Evolutionary conservation across 1,140 invertebrate species (phyloP), one percentile per base, ranked within the genome.

Genomic region (Harpegnathos saltator): DNA sequence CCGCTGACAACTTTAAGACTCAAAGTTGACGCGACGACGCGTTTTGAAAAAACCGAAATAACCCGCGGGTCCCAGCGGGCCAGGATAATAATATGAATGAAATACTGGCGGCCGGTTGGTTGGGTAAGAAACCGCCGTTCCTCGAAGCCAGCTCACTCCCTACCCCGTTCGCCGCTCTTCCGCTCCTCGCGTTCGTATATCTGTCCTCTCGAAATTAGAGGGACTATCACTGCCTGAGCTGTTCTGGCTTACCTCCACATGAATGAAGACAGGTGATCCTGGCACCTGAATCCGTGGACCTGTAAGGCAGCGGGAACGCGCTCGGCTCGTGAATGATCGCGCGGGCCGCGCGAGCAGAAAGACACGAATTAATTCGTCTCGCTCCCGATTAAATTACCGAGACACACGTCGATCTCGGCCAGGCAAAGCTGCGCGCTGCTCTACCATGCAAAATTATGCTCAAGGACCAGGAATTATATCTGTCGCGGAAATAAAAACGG

Each of bases 81-180:
- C 58, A 82, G 78, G 84, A 84, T 84, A 84, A 89, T 88, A 88
- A 89, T 86, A 84, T 89, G 88, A 89, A 89, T 89, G 88, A 88
- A 88, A 86, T 89, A 86, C 81, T 84, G 61, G 58, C 56, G 24
- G 48, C 24, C 9, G 61, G 44, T 29, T 50, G 61, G 52, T 83
- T 74, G 68, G 54, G 66, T 80, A 77, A 87, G 62, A 81, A 58
- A 22, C 19, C 44, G 33, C 19, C 65, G 48, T 65, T 65, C 48
- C 73, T 77, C 59, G 61, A 65, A 66, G 62, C 66, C 66, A 69
- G 52, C 81, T 75, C 52, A 58, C 54, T n/a, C 12, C 29, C 71
- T 24, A 52, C 62, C 68, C 44, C 44, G 19, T 26, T 7, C 54
- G 22, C 15, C 44, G 29, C 22, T 50, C 74, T 74, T 83, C 59